Evolutionary conservation across 2,797 vertebrate species (phyloP).

Genomic region (Spondyliosoma cantharus): DNA sequence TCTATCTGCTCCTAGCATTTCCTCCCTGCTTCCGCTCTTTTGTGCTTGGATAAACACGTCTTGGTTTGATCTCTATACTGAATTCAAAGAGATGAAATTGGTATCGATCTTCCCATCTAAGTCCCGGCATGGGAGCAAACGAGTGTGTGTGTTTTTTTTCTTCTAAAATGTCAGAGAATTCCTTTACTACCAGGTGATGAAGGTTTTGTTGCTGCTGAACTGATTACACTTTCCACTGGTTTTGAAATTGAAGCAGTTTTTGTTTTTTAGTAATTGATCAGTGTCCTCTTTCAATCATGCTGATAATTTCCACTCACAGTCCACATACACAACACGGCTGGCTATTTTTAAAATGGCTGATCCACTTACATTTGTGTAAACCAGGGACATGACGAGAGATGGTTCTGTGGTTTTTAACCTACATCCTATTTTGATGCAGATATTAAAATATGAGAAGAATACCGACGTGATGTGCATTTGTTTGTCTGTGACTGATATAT

Average conservation of each 20-base stretch:
- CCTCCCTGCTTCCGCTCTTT: conserved; percentile 10
- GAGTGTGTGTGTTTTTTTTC: not conserved
- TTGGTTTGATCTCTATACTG: conserved; percentile 16
- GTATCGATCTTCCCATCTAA: conserved; percentile 7
- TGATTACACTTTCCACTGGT: not conserved
- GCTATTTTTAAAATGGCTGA: not conserved
- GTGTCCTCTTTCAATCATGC: not conserved
- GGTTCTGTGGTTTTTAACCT: not conserved
- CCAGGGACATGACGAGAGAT: not conserved
- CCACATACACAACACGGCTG: not conserved
- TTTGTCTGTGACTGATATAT: not conserved
- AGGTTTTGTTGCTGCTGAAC: not conserved
- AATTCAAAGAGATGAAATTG: conserved; percentile 31
- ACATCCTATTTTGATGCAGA: not conserved
- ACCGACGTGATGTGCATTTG: not conserved
- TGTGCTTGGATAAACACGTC: conserved; percentile 13
- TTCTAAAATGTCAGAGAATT: conserved; percentile 12
- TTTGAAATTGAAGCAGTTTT: conserved; percentile 20
- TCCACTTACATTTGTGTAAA: not conserved
- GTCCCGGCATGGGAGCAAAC: not conserved
- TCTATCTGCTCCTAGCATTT: not conserved
- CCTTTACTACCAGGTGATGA: not conserved
- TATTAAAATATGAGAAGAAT: not conserved
- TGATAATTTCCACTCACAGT: not conserved
- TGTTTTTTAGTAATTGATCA: conserved; percentile 4